Evolutionary conservation across 35 echinoderm and acorn worm genomes (phyloP).

Genomic region (Stichopus chloronotus): DNA sequence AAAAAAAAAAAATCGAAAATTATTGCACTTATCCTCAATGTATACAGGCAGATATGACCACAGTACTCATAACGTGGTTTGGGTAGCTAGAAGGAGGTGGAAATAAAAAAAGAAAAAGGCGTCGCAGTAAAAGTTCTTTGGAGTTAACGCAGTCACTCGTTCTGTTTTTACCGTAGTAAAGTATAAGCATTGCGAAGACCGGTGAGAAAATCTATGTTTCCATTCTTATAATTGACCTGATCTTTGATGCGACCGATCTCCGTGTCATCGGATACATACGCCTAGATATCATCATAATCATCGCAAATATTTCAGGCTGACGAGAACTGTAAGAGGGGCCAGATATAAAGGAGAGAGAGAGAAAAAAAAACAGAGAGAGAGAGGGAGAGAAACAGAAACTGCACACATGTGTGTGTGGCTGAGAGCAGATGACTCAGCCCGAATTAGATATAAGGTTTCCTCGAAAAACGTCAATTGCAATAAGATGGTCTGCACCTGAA

Average conservation of each 20-base stretch:
- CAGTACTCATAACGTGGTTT: too few species aligned
- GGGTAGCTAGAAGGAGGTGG: too few species aligned
- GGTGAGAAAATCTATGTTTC: not conserved
- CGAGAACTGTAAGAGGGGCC: not conserved
- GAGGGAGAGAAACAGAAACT: too few species aligned
- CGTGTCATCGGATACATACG: not conserved
- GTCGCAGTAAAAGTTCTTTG: too few species aligned
- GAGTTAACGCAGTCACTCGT: too few species aligned
- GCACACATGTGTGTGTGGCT: not conserved
- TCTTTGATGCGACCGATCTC: not conserved
- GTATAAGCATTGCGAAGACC: not conserved
- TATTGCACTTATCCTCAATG: too few species aligned
- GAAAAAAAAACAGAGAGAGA: not conserved
- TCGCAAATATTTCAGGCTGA: not conserved
- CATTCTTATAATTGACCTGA: constrained; percentile 20
- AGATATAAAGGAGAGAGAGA: not conserved
- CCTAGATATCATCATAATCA: not conserved
- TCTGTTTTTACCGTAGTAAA: too few species aligned
- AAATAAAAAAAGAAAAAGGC: too few species aligned
- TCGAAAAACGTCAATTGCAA: not conserved
- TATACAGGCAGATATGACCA: too few species aligned
- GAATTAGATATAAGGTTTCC: not conserved
- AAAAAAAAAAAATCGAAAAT: too few species aligned
- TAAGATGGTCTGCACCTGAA: constrained; percentile 8
- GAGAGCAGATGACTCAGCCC: not conserved